Evolutionary conservation across 2,888 invertebrate species (phyloP).

Genomic region (Azorinus chamasolen): DNA sequence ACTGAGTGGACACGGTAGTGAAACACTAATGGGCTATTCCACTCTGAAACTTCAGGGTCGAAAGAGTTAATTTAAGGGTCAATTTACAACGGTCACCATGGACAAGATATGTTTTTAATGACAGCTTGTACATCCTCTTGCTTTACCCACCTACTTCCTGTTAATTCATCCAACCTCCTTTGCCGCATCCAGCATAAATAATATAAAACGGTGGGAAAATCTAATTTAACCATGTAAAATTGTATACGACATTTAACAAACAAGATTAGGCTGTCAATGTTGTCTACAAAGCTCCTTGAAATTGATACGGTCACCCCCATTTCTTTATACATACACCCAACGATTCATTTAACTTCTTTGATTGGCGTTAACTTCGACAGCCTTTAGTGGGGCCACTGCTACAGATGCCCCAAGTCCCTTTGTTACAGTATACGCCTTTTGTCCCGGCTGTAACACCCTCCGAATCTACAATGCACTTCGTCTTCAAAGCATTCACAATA

Average conservation of each 20-base stretch:
- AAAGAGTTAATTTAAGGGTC: too few relatives aligned
- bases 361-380: slow-evolving; percentile 50
- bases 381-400: slow-evolving; percentile 39
- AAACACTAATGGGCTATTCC: too few relatives aligned
- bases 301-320: slow-evolving; percentile 42
- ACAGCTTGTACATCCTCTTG: slow-evolving; percentile 3
- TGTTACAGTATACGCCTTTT: slow-evolving; percentile 47
- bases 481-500: slow-evolving; percentile 27
- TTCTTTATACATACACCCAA: slow-evolving; percentile 52
- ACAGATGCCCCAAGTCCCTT: slow-evolving; percentile 37
- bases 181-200: slow-evolving; percentile 29
- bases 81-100: too few relatives aligned
- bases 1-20: too few relatives aligned
- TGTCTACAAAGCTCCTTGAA: slow-evolving; percentile 37
- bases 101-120: slow-evolving; percentile 14
- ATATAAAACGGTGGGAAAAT: slow-evolving; percentile 58
- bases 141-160: slow-evolving; percentile 31
- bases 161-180: slow-evolving; percentile 29
- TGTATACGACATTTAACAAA: slow-evolving; percentile 57
- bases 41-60: too few relatives aligned
- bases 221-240: slow-evolving; percentile 49
- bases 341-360: slow-evolving; percentile 46
- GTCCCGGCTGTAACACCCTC: slow-evolving; percentile 20
- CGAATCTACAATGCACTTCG: slow-evolving; percentile 16
- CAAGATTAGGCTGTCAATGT: slow-evolving; percentile 53